Base-by-base conservation (phyloP, 1,140 invertebrate species). In the Delia radicum region DNA sequence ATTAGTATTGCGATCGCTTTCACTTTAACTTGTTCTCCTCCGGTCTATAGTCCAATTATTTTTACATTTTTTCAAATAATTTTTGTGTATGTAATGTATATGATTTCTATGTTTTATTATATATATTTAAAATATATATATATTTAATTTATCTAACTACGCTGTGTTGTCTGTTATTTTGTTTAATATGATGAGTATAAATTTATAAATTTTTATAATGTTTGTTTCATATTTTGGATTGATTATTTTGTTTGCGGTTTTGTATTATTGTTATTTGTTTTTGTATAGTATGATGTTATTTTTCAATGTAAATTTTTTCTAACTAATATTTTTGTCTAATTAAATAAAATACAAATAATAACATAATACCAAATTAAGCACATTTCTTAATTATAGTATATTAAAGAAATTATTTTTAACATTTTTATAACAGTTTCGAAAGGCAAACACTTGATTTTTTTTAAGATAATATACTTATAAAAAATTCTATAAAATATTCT, bases 281-380 rank as follows among this genome's bases (percentile, higher is more conserved):
- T 6, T 69, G 7, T 37, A 69, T 24, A n/a, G n/a, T 33, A n/a
- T 67, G 63, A 2, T 29, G 37, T 3, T 42, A 15, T 67, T 67
- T 67, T 69, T 69, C n/a, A n/a, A 69, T 69, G 65, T 69, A 69
- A 69, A 69, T 69, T 69, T n/a, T 69, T n/a, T 69, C 65, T 69
- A 69, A 69, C 65, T 69, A 69, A 69, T 33, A 33, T 69, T 69
- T 33, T 69, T 55, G n/a, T 55, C 48, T 55, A 55, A 55, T 55
- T 8, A 55, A 29, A 67, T 67, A 4, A 24, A 24, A 21, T 33
- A 28, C 33, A 33, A 33, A 33, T 10, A 42, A 42, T 42, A 42
- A 42, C 37, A 33, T 69, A 31, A 33, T 37, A 69, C 29, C 65
- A 69, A 69, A 69, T 37, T 69, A 69, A 33, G 65, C 65, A 69